Conservation (phyloP, 2,113 vertebrate species). For the Nyctibius bracteatus region DNA sequence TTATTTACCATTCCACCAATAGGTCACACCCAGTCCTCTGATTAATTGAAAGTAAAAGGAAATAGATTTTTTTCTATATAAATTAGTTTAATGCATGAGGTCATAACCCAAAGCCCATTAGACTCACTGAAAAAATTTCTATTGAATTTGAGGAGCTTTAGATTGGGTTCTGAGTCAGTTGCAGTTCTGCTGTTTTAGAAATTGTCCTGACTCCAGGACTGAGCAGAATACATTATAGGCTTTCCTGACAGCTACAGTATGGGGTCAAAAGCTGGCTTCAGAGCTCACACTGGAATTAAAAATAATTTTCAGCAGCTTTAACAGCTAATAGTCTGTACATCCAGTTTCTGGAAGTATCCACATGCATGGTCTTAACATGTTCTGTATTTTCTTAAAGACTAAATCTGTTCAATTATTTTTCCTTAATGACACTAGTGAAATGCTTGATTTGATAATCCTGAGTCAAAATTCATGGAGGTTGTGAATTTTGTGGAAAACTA, state of each 20-base stretch:
- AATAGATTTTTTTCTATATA: conserved; percentile 39
- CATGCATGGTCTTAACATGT: background rate
- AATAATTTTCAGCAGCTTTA: background rate
- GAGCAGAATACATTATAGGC: background rate
- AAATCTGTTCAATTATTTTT: background rate
- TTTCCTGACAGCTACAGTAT: background rate
- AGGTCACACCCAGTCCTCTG: background rate
- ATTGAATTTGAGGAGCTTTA: conserved; percentile 6
- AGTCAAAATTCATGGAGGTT: background rate
- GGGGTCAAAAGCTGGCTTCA: background rate
- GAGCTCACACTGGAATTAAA: background rate
- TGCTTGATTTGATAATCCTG: background rate
- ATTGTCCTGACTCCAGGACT: background rate
- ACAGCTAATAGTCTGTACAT: background rate
- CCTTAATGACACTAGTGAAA: background rate
- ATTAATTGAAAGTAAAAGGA: conserved; percentile 57
- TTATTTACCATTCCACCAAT: conserved; percentile 56
- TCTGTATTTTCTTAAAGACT: background rate
- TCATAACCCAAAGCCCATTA: conserved; percentile 44
- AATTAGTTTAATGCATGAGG: conserved; percentile 49
- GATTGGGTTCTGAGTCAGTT: background rate
- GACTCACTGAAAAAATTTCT: conserved; percentile 14
- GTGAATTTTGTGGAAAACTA: background rate
- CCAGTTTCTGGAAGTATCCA: background rate
- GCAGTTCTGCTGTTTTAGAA: conserved; percentile 16